Evolutionary conservation across 1,140 invertebrate genomes (phyloP).

Genomic region (Lordiphosa collinella): DNA sequence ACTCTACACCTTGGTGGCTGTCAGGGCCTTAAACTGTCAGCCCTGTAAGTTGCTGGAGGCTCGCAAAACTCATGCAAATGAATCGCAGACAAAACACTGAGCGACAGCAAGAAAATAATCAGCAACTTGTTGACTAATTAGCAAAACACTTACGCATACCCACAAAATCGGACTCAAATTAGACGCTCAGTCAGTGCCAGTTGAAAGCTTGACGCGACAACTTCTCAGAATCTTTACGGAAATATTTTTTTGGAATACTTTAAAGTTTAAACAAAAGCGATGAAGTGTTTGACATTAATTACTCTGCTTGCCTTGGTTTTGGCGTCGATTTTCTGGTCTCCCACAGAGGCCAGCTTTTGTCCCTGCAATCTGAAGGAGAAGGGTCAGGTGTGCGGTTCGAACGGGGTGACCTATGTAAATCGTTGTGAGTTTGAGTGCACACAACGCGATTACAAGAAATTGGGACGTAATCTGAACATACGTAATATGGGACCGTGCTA

Average conservation of each 20-base stretch:
- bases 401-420: conserved; percentile 67
- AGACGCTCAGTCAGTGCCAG: conserved; percentile 38
- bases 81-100: conserved; percentile 18
- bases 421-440: conserved; percentile 73
- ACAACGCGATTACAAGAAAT: conserved; percentile 51
- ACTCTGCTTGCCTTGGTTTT: conserved; percentile 29
- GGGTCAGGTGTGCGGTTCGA: conserved; percentile 57
- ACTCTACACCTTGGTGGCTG: conserved; percentile 7
- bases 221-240: background rate
- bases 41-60: conserved; percentile 65
- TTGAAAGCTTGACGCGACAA: conserved; percentile 28
- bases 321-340: conserved; percentile 19
- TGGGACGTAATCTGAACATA: conserved; percentile 48
- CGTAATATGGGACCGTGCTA: conserved; percentile 38
- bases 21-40: conserved; percentile 55
- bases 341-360: conserved; percentile 49
- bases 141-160: conserved; percentile 52
- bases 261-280: conserved; percentile 14
- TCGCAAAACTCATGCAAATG: conserved; percentile 50
- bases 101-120: conserved; percentile 22
- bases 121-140: conserved; percentile 65
- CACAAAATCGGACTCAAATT: background rate
- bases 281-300: conserved; percentile 55
- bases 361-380: conserved; percentile 58
- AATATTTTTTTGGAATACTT: background rate